Evolutionary conservation across 2,888 invertebrate genomes (phyloP), one percentile per base, ranked within the genome.

Genomic region (Monochamus alternatus): DNA sequence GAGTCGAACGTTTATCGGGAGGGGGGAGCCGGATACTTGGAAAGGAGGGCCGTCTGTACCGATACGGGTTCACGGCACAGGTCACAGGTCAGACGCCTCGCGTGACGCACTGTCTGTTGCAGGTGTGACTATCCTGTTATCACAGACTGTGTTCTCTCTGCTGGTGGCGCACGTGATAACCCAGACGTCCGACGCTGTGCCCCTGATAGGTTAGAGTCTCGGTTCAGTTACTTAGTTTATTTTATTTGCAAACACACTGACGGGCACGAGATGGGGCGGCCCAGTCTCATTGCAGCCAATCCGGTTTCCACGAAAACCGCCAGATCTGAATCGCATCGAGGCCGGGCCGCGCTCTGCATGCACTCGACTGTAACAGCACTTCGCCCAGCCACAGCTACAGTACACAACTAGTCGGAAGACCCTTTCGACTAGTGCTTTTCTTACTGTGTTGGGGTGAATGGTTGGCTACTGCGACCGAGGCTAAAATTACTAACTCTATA

Each of bases 81-180:
- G 88, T 87, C 87, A 87, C 87, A 88, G 88, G 88, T 89, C 88
- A 89, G 89, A 88, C 88, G 87, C 85, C 85, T 86, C 86, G 87
- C 87, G 88, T 88, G 87, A 88, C 87, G 85, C 88, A 86, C 89
- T 92, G 91, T 91, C 92, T 92, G 94, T 95, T 95, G 90, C 97
- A 98, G 98, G 97, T 94, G 97, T 98, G 91, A 98, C 98, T 92
- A 98, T 98, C 92, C 95, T 98, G 91, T 96, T 99, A 92, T 98
- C 98, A 89, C 96, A 98, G 94, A 98, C 98, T 91, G 98, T 98
- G 92, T 98, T 99, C 93, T 96, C 98, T 91, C 95, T 98, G 92
- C 95, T 98, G 95, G 98, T 99, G 92, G 97, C 97, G 90, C 97
- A 98, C 93, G 97, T 98, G 91, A 97, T 98, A 93, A 98, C 98